Evolutionary conservation across 2,113 vertebrate species (phyloP), one percentile per base, ranked within the genome.

Genomic region (Grus americana): DNA sequence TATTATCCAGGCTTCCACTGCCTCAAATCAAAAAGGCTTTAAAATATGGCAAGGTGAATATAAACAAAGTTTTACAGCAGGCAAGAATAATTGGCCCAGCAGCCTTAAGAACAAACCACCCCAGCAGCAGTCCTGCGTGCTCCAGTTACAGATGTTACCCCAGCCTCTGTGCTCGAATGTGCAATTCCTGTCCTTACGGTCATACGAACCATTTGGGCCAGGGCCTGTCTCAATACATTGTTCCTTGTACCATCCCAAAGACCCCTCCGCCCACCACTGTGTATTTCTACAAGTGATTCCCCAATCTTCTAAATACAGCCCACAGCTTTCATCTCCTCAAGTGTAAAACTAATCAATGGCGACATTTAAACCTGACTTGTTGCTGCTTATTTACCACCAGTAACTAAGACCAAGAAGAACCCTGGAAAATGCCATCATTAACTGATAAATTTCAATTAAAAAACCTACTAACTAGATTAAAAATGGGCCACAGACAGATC

Each of bases 201-300:
- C 30, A 40, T 0, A 38, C 3, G 21, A 67, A 52, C 26, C 15
- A 17, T 0, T 5, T 5, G 23, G 71, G 61, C 49, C 66, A 36
- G 11, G 74, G 38, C 34, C 0, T 12, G 11, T 62, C 67, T 32
- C 54, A 59, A 57, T 3, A 9, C 3, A 5, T 2, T 8, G 11
- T 3, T 49, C 49, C 34, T 18, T 6, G 2, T 3, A 15, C 21
- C 44, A 79, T 16, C 49, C 55, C 63, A 27, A 62, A 73, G 38
- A 63, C 3, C 15, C 30, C 57, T 27, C 27, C 0, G 1, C 11
- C 30, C 74, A 70, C 61, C 63, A 23, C 10, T 20, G 23, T 12
- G 3, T 18, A 44, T 32, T 65, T 49, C 72, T 27, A 30, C 15
- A 86, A 15, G 29, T 2, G 7, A 78, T 30, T 24, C 38, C 12